These are phyloP conservation scores for Emydocephalus ijimae DNA, from an alignment of 2,113 vertebrate genomes.

Conservation along the genomic window DNA sequence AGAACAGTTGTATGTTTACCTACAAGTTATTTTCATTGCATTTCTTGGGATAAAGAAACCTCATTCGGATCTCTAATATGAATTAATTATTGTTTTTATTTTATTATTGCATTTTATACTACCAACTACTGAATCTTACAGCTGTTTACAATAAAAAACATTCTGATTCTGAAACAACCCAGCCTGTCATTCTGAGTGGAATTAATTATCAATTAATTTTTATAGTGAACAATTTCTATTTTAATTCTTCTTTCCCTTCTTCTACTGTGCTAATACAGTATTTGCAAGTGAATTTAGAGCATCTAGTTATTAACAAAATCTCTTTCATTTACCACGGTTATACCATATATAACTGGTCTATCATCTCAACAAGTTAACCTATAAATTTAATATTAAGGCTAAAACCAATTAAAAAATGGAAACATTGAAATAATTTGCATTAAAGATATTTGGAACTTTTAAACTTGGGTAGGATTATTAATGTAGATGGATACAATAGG, in stretches of 20 bases:
- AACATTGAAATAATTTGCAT: slow-evolving; percentile 2
- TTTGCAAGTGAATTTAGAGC: not conserved
- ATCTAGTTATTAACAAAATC: slow-evolving; percentile 15
- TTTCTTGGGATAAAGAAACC: not conserved
- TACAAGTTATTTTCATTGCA: not conserved
- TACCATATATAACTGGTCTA: slow-evolving; percentile 12
- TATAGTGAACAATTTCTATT: not conserved
- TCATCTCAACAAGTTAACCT: not conserved
- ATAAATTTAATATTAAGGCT: slow-evolving; percentile 2
- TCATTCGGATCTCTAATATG: not conserved
- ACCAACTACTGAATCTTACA: not conserved
- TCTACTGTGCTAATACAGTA: not conserved
- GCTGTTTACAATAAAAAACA: not conserved
- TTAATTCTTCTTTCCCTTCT: not conserved
- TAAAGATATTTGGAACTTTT: not conserved
- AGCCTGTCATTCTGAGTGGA: not conserved
- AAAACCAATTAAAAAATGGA: not conserved
- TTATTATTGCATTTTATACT: not conserved
- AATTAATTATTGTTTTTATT: not conserved
- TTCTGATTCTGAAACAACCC: not conserved
- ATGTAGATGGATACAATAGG: not conserved
- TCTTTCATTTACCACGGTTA: not conserved
- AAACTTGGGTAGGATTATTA: not conserved
- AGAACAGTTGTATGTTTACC: not conserved
- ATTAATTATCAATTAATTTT: not conserved